Percentiles rank a stretch among this genome's conserved stretches.
These are phyloP conservation scores for Trichonephila inaurata DNA, from an alignment of 1,140 invertebrate species.

Conservation along the genomic window DNA sequence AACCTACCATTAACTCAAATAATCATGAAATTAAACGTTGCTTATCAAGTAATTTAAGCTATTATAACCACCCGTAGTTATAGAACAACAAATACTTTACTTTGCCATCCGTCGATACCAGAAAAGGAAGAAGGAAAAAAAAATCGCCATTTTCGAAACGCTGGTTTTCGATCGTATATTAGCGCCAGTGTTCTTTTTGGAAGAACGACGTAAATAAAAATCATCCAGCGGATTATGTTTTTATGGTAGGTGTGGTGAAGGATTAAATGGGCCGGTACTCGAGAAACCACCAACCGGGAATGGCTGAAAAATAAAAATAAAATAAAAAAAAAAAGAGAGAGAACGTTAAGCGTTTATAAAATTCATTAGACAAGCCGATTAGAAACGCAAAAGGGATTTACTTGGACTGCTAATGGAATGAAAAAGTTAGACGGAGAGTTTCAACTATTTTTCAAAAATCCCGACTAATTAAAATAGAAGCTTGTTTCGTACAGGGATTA, in stretches of 20 bases:
- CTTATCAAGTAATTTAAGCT: slow-evolving; percentile 55
- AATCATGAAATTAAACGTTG: slow-evolving; percentile 58
- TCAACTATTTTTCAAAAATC: slow-evolving; percentile 61
- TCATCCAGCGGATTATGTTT: slow-evolving; percentile 20
- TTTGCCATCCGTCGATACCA: not conserved
- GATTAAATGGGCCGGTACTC: not conserved
- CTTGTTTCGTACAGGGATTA: slow-evolving; percentile 25
- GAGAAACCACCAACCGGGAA: not conserved
- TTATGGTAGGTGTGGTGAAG: not conserved
- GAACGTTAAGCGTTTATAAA: slow-evolving; percentile 58
- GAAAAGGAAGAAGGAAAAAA: not conserved
- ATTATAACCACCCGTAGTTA: slow-evolving; percentile 39
- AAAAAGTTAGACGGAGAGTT: slow-evolving; percentile 54
- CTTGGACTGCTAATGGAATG: slow-evolving; percentile 1
- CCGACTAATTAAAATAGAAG: slow-evolving; percentile 60
- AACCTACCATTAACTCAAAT: slow-evolving; percentile 24
- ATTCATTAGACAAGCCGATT: slow-evolving; percentile 67
- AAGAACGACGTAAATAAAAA: slow-evolving; percentile 25
- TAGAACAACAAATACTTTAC: not conserved
- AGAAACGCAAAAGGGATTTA: slow-evolving; percentile 47
- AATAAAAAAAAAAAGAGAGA: slow-evolving; percentile 18
- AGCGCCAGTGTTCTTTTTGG: not conserved
- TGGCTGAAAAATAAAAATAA: not conserved
- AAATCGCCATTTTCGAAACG: not conserved
- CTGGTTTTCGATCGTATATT: not conserved